Percentiles rank a stretch among this genome's conserved stretches.
phyloP scores from a whole-genome alignment of 1,140 invertebrate genomes.

The Drosophila murphyi region DNA sequence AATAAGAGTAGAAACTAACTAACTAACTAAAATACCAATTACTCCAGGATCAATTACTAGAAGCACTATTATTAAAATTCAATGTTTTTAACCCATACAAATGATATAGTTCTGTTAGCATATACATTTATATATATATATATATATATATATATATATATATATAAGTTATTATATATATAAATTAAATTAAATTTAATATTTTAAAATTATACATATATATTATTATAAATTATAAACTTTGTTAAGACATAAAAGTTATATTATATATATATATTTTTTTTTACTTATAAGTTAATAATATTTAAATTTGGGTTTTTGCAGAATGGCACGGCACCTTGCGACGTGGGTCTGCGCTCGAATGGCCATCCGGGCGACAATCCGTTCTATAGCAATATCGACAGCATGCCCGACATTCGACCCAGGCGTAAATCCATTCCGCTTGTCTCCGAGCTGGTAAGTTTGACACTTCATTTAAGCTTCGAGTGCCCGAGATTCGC shows the following conservation, averaged over 20 bases:
- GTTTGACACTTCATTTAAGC: constrained; percentile 84
- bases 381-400: constrained; percentile 99
- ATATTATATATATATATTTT: no score
- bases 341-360: constrained; percentile 89
- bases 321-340: constrained; percentile 92
- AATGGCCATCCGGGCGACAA: constrained; percentile 97
- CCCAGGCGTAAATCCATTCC: constrained; percentile 98
- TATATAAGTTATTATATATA: no score
- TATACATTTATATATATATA: no score
- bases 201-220: no score
- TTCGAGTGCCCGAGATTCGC: no score
- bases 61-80: background rate
- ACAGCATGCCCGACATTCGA: constrained; percentile 99
- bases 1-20: background rate
- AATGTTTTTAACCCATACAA: no score
- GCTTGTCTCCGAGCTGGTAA: constrained; percentile 99
- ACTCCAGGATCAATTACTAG: background rate
- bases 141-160: no score
- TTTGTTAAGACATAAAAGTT: no score
- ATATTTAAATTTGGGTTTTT: constrained; percentile 9
- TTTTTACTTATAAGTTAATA: background rate
- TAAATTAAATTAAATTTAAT: no score
- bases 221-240: no score
- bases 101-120: no score
- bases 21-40: background rate